A percentile compares a stretch with the other conserved stretches of the same genome.
Evolutionary conservation across 1,140 invertebrate genomes (phyloP).

Genomic region (Panulirus ornatus): DNA sequence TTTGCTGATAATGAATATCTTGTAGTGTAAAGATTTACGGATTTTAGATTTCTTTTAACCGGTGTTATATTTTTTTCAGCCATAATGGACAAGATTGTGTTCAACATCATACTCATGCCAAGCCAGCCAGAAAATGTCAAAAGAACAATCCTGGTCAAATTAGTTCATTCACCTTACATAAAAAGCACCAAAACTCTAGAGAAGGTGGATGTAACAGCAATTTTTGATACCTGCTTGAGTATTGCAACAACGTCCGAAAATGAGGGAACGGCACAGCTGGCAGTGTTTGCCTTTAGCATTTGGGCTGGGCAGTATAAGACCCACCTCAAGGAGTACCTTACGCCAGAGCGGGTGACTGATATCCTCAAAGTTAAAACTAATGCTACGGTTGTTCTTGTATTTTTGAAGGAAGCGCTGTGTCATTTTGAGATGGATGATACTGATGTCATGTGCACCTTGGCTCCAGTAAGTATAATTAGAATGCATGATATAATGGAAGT

Average conservation of each 20-base stretch:
- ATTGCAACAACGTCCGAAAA: constrained; percentile 39
- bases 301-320: constrained; percentile 53
- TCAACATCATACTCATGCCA: constrained; percentile 58
- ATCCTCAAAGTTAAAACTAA: constrained; percentile 18
- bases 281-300: constrained; percentile 57
- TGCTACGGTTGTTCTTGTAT: constrained; percentile 18
- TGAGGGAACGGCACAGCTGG: constrained; percentile 50
- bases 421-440: constrained; percentile 45
- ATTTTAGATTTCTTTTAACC: not conserved
- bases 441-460: constrained; percentile 26
- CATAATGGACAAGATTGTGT: constrained; percentile 63
- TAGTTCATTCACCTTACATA: constrained; percentile 36
- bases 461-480: constrained; percentile 28
- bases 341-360: constrained; percentile 14
- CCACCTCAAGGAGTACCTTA: constrained; percentile 42
- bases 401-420: constrained; percentile 47
- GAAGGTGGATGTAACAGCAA: constrained; percentile 37
- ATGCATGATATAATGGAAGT: not conserved
- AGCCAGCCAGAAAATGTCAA: constrained; percentile 55
- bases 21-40: not conserved
- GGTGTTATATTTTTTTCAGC: constrained; percentile 17
- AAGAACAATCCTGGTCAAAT: constrained; percentile 35
- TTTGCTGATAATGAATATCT: not conserved
- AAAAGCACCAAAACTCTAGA: constrained; percentile 30
- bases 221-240: constrained; percentile 54